A percentile compares a stretch with the other conserved stretches of the same genome.
Conservation (phyloP, 2,797 vertebrate species). For the Coregonus sp. region DNA sequence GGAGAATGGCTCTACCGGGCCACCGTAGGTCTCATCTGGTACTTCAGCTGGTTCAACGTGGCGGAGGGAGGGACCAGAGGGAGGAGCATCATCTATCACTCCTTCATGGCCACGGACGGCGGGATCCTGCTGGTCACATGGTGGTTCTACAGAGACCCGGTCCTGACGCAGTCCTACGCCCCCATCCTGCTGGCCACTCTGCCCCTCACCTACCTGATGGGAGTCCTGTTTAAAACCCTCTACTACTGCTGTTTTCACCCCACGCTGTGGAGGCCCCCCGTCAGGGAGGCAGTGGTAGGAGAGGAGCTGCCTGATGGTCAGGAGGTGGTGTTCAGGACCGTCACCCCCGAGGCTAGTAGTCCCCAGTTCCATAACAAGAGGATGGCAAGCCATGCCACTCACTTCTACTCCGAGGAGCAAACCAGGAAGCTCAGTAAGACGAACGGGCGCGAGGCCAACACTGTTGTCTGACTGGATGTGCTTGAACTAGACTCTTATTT, state of each 20-base stretch:
- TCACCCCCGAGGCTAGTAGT: conserved; percentile 45
- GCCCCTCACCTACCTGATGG: conserved; percentile 74
- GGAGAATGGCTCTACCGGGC: conserved; percentile 89
- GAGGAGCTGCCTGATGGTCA: conserved; percentile 63
- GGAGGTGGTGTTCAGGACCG: conserved; percentile 21
- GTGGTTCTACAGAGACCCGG: conserved; percentile 66
- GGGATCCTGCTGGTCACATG: conserved; percentile 76
- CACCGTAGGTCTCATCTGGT: conserved; percentile 86
- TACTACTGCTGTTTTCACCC: conserved; percentile 92
- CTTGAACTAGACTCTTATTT: not conserved
- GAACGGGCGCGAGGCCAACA: conserved; percentile 5
- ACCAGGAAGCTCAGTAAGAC: not conserved
- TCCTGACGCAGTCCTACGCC: conserved; percentile 49
- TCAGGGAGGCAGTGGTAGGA: conserved; percentile 20
- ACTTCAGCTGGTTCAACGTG: conserved; percentile 97
- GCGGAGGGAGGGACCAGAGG: conserved; percentile 77
- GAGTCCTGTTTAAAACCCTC: conserved; percentile 76
- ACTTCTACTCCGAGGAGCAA: conserved; percentile 57
- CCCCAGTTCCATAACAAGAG: conserved; percentile 64
- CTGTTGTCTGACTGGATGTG: conserved; percentile 10
- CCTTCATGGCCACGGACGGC: conserved; percentile 81
- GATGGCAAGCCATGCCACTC: conserved; percentile 66
- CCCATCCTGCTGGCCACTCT: conserved; percentile 42
- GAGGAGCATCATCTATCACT: conserved; percentile 84
- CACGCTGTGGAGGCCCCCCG: conserved; percentile 53